These are phyloP conservation scores for Rhinophrynus dorsalis DNA, from an alignment of 2,797 vertebrate species.

Conservation along the genomic window DNA sequence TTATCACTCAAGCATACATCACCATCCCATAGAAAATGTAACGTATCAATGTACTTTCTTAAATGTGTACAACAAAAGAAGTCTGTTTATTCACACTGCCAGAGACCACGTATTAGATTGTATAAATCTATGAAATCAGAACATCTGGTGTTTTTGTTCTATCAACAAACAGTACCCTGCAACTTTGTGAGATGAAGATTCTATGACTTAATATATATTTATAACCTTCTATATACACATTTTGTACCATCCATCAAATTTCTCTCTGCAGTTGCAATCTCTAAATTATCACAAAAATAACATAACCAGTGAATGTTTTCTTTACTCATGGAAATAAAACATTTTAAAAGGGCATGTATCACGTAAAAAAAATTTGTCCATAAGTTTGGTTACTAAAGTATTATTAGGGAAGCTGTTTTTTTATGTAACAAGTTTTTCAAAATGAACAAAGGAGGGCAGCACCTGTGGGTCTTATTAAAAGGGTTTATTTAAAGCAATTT, in stretches of 20 bases:
- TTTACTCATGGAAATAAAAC: too few species aligned
- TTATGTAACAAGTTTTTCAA: too few species aligned
- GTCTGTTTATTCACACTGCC: constrained; percentile 1
- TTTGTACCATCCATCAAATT: constrained; percentile 2
- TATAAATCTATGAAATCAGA: constrained; percentile 7
- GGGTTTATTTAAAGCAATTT: too few species aligned
- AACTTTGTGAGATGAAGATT: constrained; percentile 28
- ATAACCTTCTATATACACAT: constrained; percentile 38
- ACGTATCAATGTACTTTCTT: background rate
- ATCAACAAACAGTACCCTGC: constrained; percentile 17
- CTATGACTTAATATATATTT: constrained; percentile 40
- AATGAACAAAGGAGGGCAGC: too few species aligned
- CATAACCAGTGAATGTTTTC: too few species aligned
- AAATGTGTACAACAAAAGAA: background rate
- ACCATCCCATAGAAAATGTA: background rate
- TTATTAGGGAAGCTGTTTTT: too few species aligned
- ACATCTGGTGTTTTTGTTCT: constrained; percentile 43
- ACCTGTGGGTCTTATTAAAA: too few species aligned
- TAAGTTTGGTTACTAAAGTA: too few species aligned
- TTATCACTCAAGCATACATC: background rate
- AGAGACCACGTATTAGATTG: constrained; percentile 14
- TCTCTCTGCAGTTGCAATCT: background rate
- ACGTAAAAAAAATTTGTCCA: too few species aligned
- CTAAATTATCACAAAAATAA: too few species aligned
- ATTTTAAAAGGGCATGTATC: too few species aligned